A percentile compares a stretch with the other conserved stretches of the same genome.
phyloP scores from a whole-genome alignment of 1,140 invertebrate genomes.

The Bombyx mori region DNA sequence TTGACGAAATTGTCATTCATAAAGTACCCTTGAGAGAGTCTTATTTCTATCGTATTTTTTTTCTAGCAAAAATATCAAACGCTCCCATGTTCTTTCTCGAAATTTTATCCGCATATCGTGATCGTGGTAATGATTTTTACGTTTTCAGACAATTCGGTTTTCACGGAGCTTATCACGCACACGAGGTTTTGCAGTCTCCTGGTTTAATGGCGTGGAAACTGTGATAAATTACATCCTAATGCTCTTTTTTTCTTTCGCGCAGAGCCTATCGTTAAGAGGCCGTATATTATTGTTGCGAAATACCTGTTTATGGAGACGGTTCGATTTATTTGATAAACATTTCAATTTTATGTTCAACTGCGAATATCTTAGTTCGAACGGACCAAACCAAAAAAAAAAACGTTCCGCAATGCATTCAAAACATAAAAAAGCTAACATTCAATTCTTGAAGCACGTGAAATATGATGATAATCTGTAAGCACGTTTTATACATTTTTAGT shows the following conservation, averaged over 20 bases:
- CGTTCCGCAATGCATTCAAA: no score
- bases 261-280: slow-evolving; percentile 30
- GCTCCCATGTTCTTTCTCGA: slow-evolving; percentile 6
- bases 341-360: no score
- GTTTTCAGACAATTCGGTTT: slow-evolving; percentile 49
- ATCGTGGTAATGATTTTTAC: slow-evolving; percentile 32
- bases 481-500: no score
- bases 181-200: slow-evolving; percentile 48
- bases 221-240: slow-evolving; percentile 60
- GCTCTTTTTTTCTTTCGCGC: slow-evolving; percentile 46
- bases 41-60: slow-evolving; percentile 8
- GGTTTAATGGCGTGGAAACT: slow-evolving; percentile 59
- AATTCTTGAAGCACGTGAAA: no score
- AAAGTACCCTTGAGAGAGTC: slow-evolving; percentile 9
- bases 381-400: no score
- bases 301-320: slow-evolving; percentile 1
- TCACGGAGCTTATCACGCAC: slow-evolving; percentile 51
- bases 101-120: slow-evolving; percentile 14
- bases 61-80: slow-evolving; percentile 8
- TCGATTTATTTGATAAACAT: no score
- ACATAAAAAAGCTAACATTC: no score
- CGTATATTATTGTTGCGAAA: slow-evolving; percentile 36
- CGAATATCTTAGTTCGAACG: no score
- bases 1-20: slow-evolving; percentile 7
- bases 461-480: no score